phyloP scores from a whole-genome alignment of 1,140 invertebrate genomes.

The Zaprionus tsacasi region DNA sequence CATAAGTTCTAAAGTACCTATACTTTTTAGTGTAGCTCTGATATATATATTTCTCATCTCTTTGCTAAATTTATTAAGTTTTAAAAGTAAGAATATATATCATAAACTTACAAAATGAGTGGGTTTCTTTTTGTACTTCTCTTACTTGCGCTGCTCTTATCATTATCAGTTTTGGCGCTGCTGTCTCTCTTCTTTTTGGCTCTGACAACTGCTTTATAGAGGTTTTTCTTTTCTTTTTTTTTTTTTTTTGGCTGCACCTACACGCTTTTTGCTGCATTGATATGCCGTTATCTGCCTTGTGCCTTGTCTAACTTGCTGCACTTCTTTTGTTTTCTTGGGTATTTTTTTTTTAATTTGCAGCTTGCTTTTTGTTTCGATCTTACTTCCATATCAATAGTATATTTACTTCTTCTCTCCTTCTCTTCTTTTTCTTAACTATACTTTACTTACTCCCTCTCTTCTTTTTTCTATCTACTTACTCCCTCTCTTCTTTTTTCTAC shows the following conservation, averaged over 20 bases:
- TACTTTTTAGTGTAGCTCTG: no score
- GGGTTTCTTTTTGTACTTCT: background rate
- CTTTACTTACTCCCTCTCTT: no score
- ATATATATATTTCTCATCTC: no score
- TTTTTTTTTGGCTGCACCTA: constrained; percentile 34
- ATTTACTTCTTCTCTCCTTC: background rate
- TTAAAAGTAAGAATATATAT: no score
- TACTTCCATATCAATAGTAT: background rate
- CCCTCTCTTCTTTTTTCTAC: no score
- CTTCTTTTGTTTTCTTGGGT: background rate
- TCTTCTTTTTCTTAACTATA: no score
- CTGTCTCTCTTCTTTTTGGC: background rate
- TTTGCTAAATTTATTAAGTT: no score
- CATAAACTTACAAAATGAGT: no score
- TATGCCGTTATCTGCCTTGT: background rate
- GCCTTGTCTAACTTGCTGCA: background rate
- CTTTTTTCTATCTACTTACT: background rate
- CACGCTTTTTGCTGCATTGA: background rate
- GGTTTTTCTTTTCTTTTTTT: constrained; percentile 3
- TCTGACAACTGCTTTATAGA: background rate
- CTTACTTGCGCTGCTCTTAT: background rate
- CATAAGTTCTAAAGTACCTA: no score
- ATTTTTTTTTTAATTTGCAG: no score
- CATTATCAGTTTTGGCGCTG: background rate
- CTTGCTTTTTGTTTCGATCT: background rate